Conservation (phyloP, 2,113 vertebrate genomes). For the Gallinago paraguaiae region DNA sequence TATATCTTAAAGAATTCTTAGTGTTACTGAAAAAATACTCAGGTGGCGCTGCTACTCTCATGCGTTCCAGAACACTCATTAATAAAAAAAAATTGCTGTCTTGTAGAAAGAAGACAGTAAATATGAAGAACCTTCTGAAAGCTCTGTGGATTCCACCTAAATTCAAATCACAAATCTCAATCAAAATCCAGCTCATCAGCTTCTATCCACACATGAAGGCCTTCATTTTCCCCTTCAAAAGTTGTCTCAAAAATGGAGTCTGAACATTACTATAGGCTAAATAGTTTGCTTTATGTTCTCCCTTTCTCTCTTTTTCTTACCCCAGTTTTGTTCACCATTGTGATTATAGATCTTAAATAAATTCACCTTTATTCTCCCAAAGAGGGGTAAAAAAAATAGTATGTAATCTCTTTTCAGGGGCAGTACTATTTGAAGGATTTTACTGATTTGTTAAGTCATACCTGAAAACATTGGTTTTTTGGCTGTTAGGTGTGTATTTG, state of each 20-base stretch:
- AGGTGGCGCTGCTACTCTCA: accelerated
- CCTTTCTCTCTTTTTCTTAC: background rate
- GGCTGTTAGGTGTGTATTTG: background rate
- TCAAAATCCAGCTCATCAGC: background rate
- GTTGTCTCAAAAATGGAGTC: background rate
- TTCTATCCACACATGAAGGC: background rate
- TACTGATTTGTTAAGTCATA: background rate
- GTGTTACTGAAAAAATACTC: background rate
- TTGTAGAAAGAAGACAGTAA: background rate
- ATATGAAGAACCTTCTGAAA: background rate
- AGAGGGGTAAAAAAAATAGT: background rate
- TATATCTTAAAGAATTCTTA: background rate
- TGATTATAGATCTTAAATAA: background rate
- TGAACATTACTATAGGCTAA: background rate
- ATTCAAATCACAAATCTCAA: background rate
- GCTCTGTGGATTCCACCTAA: background rate
- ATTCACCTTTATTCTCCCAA: background rate
- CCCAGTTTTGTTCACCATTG: background rate
- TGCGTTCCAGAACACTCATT: background rate
- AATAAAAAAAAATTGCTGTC: background rate
- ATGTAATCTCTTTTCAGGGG: background rate
- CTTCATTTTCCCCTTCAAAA: background rate
- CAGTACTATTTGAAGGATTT: background rate
- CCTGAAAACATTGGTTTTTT: background rate
- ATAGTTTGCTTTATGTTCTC: background rate